These are phyloP conservation scores for Schizothorax lantsangensis DNA, from an alignment of 2,797 vertebrate genomes.

Conservation along the genomic window DNA sequence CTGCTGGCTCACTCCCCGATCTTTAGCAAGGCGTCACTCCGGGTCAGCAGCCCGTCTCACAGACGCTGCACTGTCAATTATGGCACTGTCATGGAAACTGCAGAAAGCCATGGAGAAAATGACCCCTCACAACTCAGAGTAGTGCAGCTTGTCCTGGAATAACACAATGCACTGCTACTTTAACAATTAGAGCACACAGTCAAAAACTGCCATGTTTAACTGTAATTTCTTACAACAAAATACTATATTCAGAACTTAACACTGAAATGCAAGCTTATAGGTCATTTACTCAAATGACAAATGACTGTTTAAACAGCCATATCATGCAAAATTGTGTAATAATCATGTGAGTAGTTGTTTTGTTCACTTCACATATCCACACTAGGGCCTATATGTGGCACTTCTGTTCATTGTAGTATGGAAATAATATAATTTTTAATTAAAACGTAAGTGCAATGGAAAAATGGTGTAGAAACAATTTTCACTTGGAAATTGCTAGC, in stretches of 20 bases:
- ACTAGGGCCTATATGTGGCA: not conserved
- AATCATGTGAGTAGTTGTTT: not conserved
- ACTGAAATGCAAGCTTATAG: not conserved
- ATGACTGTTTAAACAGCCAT: not conserved
- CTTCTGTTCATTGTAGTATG: not conserved
- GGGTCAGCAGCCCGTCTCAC: conserved; percentile 71
- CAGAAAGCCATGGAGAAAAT: conserved; percentile 69
- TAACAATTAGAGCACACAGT: not conserved
- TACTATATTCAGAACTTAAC: not conserved
- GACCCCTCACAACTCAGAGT: conserved; percentile 32
- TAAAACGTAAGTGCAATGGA: not conserved
- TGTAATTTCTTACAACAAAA: not conserved
- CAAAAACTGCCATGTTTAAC: not conserved
- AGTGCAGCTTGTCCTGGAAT: conserved; percentile 14
- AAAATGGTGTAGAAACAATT: not conserved
- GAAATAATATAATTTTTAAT: not conserved
- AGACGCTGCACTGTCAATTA: conserved; percentile 62
- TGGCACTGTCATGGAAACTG: conserved; percentile 63
- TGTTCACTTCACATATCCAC: not conserved
- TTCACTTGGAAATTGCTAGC: not conserved
- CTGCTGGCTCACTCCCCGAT: conserved; percentile 71
- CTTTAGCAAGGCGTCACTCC: conserved; percentile 73
- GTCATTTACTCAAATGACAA: not conserved
- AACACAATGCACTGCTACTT: not conserved
- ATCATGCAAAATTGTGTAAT: not conserved